phyloP scores from a whole-genome alignment of 2,113 vertebrate genomes.

The Lathamus discolor region DNA sequence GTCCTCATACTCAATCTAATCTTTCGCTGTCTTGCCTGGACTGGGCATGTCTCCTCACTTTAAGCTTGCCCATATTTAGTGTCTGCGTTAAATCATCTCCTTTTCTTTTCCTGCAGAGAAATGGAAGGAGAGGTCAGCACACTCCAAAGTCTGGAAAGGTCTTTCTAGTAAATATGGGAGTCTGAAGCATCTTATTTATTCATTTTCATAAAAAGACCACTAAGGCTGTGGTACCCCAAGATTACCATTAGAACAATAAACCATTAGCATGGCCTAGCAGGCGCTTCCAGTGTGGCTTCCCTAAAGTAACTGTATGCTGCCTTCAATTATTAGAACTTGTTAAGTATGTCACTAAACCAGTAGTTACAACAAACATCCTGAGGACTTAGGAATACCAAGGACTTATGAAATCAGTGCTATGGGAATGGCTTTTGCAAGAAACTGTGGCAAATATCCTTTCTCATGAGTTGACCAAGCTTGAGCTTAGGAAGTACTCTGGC shows the following conservation, averaged over 20 bases:
- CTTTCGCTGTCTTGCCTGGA: rapidly evolving
- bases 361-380: neutral
- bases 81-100: neutral
- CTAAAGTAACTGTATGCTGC: neutral
- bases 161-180: neutral
- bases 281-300: neutral
- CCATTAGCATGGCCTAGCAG: neutral
- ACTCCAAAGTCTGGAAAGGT: neutral
- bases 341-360: neutral
- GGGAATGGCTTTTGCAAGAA: neutral
- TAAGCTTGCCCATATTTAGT: rapidly evolving
- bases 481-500: neutral
- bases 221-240: rapidly evolving
- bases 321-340: neutral
- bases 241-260: neutral
- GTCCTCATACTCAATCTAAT: rapidly evolving
- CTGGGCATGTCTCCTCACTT: rapidly evolving
- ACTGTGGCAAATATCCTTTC: neutral
- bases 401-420: neutral
- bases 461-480: neutral
- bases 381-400: neutral
- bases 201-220: rapidly evolving
- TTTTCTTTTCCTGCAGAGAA: rapidly evolving
- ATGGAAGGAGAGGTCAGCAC: neutral
- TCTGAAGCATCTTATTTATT: neutral